Evolutionary conservation across 2,888 invertebrate species (phyloP), one percentile per base, ranked within the genome.

Genomic region (Eupithecia inturbata): DNA sequence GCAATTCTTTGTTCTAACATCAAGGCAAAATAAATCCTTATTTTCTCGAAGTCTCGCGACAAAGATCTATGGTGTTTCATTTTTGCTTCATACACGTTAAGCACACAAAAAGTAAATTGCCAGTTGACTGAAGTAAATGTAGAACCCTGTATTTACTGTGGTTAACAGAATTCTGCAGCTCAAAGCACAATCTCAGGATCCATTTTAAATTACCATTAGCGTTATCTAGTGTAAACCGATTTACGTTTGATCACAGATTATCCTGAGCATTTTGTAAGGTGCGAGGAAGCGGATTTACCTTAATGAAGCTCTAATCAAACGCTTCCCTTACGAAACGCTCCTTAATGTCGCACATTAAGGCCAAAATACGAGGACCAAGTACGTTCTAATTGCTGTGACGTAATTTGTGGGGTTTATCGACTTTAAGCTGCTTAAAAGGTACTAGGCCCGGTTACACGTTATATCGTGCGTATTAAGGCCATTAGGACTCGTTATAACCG

Each of bases 251-350:
- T 80, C 75, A 77, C 70, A 80, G 77, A 80, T 80, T 76, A 77
- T 72, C 74, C 63, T 33, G 73, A 76, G 33, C 67, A 62, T 73
- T 76, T 73, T 74, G 75, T 71, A 70, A 77, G 76, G 78, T 78
- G 77, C 70, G 69, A 77, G 74, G 57, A 26, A 63, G 60, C 72
- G 75, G 77, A 80, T 78, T 77, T 77, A 67, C 75, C 70, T 74
- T 80, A 79, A 79, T 79, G 78, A 78, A 79, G 78, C 77, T 81
- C 79, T 81, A 81, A 81, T 81, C 80, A 81, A 78, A 79, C 76
- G 73, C 74, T 26, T 71, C 75, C 77, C 78, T 75, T 77, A 78
- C 71, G 75, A 70, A 78, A 76, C 75, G 77, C 75, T 75, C 70
- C 78, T 78, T 80, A 81, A 81, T 81, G 79, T 74, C 76, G 76